phyloP scores from a whole-genome alignment of 2,113 vertebrate species.

The Coreoperca whiteheadi region DNA sequence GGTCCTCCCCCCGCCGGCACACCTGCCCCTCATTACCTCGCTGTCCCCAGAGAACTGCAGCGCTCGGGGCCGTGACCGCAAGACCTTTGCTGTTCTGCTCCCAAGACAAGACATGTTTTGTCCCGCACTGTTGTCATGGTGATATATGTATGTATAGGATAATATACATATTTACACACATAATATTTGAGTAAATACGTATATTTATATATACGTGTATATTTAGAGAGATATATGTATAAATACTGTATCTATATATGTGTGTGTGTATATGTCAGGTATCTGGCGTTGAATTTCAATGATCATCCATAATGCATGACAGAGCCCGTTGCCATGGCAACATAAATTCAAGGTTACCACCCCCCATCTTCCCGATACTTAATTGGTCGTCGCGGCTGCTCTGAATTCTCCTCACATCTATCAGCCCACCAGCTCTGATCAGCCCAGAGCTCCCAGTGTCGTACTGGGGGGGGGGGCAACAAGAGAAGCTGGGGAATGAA shows the following conservation, averaged over 20 bases:
- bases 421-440: neutral
- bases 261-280: neutral
- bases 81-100: too few species aligned
- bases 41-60: too few species aligned
- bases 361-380: neutral
- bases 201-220: too few species aligned
- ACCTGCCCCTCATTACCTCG: neutral
- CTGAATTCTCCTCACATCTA: neutral
- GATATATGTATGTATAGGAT: too few species aligned
- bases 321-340: neutral
- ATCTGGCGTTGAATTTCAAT: constrained; percentile 21
- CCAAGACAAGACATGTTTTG: too few species aligned
- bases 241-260: too few species aligned
- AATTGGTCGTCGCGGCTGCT: neutral
- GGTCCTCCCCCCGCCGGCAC: neutral
- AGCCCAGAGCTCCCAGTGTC: constrained; percentile 19
- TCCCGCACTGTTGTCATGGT: too few species aligned
- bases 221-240: too few species aligned
- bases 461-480: neutral
- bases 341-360: constrained; percentile 8
- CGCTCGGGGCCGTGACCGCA: too few species aligned
- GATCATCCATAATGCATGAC: constrained; percentile 29
- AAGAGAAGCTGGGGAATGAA: too few species aligned
- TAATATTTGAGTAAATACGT: too few species aligned
- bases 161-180: too few species aligned